Evolutionary conservation across 2,888 invertebrate species (phyloP), one percentile per base, ranked within the genome.

Genomic region (Chromoteleia sp.): DNA sequence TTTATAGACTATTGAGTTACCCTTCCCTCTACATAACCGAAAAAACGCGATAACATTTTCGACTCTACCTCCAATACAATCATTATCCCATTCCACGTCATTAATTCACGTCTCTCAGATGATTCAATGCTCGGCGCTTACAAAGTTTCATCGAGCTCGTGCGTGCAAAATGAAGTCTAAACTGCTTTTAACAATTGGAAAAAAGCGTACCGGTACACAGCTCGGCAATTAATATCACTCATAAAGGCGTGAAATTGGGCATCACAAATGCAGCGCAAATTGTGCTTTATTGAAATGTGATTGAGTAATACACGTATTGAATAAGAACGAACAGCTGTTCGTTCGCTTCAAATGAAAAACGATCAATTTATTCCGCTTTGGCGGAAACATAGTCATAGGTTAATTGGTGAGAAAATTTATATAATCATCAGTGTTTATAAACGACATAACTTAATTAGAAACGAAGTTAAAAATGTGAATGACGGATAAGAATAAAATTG

Each of bases 301-400:
- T 68, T 68, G 68, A 56, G 43, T 68, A 56, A 33, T 54, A 68
- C 43, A 68, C 45, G 56, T 45, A 17, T 68, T 68, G 43, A 68
- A 56, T 68, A 54, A 68, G 71, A 71, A 50, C 59, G 59, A 70
- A 58, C 70, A 58, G 48, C 50, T 71, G 59, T 71, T 59, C 50
- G 12, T 14, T 68, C 45, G 56, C 30, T 68, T 68, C 43, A 56
- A 43, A 56, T 33, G 54, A 4, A 43, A 70, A 59, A 45, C 41
- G 59, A 50, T 59, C 50, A 59, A 39, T 59, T 71, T 41, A 36
- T 41, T 71, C 41, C 45, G 41, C 29, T 70, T 71, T 21, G 29
- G n/a, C 14, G 43, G 21, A 68, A 58, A 15, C 29, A 33, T 30
- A 68, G 54, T 19, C 33, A 68, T 56, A 14, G 43, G 10, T 54